Percentiles rank a stretch among this genome's conserved stretches.
Conservation (phyloP, 2,113 vertebrate species). For the Sebastes fasciatus region DNA sequence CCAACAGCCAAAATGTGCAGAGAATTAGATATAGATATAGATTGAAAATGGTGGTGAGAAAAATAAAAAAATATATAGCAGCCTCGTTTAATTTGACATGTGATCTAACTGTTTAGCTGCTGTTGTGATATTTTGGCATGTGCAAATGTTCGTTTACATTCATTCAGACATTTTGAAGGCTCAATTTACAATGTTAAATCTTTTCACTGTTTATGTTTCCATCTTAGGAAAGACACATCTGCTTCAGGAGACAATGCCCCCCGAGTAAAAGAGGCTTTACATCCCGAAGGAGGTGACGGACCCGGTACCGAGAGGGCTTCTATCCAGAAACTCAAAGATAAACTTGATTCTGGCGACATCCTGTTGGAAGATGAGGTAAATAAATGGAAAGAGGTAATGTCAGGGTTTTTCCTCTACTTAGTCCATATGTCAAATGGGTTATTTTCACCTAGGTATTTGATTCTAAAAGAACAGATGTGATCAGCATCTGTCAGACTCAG, state of each 20-base stretch:
- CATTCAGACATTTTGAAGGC: not conserved
- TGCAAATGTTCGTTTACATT: not conserved
- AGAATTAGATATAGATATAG: not conserved
- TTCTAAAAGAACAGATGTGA: not conserved
- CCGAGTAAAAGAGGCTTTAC: not conserved
- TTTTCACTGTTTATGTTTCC: constrained; percentile 4
- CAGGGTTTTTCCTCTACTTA: not conserved
- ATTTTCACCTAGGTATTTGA: not conserved
- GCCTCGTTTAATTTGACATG: not conserved
- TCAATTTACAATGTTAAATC: not conserved
- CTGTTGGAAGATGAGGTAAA: constrained; percentile 48
- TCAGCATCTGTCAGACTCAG: not conserved
- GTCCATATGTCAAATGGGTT: not conserved
- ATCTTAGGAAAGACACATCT: not conserved
- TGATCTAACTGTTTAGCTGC: not conserved
- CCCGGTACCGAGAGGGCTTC: not conserved
- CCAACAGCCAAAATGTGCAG: not conserved
- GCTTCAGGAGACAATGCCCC: not conserved
- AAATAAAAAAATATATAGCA: not conserved
- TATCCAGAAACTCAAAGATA: not conserved
- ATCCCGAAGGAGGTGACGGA: constrained; percentile 3
- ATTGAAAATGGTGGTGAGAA: not conserved
- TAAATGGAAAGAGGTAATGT: not conserved
- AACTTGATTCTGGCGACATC: not conserved
- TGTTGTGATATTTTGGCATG: not conserved